Evolutionary conservation across 2,888 invertebrate genomes (phyloP).

Genomic region (Drosophila birchii): DNA sequence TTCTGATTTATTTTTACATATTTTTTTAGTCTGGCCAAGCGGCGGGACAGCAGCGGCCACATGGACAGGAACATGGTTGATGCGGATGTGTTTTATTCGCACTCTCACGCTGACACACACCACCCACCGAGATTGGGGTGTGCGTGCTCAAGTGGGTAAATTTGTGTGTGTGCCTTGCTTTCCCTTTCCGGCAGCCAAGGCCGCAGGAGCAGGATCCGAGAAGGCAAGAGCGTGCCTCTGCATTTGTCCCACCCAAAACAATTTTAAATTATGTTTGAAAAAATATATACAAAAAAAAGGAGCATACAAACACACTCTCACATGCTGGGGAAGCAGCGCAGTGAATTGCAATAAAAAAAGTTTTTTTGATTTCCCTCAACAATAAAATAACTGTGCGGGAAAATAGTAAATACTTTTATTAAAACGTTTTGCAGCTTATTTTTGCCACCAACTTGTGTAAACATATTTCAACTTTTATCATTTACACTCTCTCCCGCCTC

Average conservation of each 20-base stretch:
- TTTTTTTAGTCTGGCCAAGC: slow-evolving; percentile 35
- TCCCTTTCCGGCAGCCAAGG: slow-evolving; percentile 55
- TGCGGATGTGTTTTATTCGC: slow-evolving; percentile 44
- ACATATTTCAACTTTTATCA: slow-evolving; percentile 61
- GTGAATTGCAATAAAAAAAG: slow-evolving; percentile 59
- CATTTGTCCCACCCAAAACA: slow-evolving; percentile 68
- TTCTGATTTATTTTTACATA: not conserved
- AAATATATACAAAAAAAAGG: slow-evolving; percentile 20
- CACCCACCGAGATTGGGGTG: slow-evolving; percentile 16
- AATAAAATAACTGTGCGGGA: slow-evolving; percentile 70
- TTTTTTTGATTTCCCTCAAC: slow-evolving; percentile 62
- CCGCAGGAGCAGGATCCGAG: slow-evolving; percentile 23
- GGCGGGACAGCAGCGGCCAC: slow-evolving; percentile 55
- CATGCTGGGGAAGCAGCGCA: slow-evolving; percentile 5
- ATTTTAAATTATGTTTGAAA: slow-evolving; percentile 71
- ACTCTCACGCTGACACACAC: slow-evolving; percentile 12
- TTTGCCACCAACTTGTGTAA: slow-evolving; percentile 52
- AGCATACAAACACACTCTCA: slow-evolving; percentile 3
- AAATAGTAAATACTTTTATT: slow-evolving; percentile 70
- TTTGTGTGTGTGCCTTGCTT: slow-evolving; percentile 23
- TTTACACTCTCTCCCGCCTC: slow-evolving; percentile 18
- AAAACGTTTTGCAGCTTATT: slow-evolving; percentile 63
- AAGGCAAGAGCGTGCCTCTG: slow-evolving; percentile 64
- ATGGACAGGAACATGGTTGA: slow-evolving; percentile 49
- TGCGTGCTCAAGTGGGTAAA: slow-evolving; percentile 63